Conservation (phyloP, 2,113 vertebrate genomes). For the Pseudorhombus dupliciocellatus region DNA sequence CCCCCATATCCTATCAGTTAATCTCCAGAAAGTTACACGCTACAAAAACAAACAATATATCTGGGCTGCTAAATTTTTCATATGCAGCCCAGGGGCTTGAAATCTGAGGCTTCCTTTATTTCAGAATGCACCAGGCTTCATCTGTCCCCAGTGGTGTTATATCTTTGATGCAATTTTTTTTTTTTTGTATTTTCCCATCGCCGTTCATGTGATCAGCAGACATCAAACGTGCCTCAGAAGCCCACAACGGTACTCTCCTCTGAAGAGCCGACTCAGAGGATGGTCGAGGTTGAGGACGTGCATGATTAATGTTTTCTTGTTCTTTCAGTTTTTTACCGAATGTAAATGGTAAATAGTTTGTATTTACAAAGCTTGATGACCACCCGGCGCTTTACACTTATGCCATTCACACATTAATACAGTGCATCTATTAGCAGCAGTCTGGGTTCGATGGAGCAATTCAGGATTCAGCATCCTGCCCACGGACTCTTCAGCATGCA, state of each 20-base stretch:
- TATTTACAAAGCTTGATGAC: too few species aligned
- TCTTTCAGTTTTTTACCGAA: conserved; percentile 1
- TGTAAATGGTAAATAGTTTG: too few species aligned
- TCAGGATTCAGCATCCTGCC: too few species aligned
- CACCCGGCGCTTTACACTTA: too few species aligned
- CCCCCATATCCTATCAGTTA: background rate
- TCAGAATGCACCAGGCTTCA: conserved; percentile 10
- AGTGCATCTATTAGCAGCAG: too few species aligned
- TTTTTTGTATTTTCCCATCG: background rate
- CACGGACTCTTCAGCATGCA: too few species aligned
- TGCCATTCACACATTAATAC: too few species aligned
- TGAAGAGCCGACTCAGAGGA: background rate
- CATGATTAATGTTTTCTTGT: background rate
- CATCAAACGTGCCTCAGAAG: conserved; percentile 28
- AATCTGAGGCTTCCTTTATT: conserved; percentile 31
- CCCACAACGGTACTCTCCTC: background rate
- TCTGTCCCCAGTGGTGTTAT: conserved; percentile 10
- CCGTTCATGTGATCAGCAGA: conserved; percentile 27
- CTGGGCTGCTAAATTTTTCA: conserved; percentile 40
- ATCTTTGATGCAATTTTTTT: conserved; percentile 52
- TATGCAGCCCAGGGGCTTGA: conserved; percentile 5
- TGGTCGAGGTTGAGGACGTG: background rate
- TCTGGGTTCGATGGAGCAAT: too few species aligned
- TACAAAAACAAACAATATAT: conserved; percentile 23
- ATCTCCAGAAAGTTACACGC: background rate